Evolutionary conservation across 2,797 vertebrate genomes (phyloP).

Genomic region (Philypnodon macrostomus): DNA sequence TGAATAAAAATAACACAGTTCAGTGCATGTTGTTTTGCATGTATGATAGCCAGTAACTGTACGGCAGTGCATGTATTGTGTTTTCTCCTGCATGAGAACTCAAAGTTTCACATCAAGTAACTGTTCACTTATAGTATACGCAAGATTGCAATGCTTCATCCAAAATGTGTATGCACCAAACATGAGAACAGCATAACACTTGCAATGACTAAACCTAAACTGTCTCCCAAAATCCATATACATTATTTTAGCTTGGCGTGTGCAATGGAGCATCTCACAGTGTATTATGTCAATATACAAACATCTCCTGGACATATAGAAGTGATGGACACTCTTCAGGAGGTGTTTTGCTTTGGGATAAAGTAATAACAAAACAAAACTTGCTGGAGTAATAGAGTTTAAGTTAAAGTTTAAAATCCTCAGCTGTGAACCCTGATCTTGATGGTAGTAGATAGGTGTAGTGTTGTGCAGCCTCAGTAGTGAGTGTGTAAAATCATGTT

Average conservation of each 20-base stretch:
- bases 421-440: no score
- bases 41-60: no score
- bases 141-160: no score
- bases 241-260: not conserved
- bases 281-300: conserved; percentile 34
- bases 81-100: no score
- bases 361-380: conserved; percentile 18
- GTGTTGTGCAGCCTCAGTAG: not conserved
- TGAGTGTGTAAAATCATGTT: not conserved
- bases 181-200: not conserved
- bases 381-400: no score
- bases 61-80: no score
- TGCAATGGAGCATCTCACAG: not conserved
- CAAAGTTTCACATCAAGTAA: no score
- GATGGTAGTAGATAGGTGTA: not conserved
- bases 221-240: not conserved
- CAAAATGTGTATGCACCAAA: no score
- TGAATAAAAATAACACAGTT: no score
- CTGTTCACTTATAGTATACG: no score
- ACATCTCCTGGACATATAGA: conserved; percentile 13
- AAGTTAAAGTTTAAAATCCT: no score
- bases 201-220: not conserved
- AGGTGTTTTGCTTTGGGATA: conserved; percentile 4
- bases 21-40: no score
- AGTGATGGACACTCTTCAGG: conserved; percentile 4